Evolutionary conservation across 2,888 invertebrate species (phyloP).

Genomic region (Ormyrus labotus): DNA sequence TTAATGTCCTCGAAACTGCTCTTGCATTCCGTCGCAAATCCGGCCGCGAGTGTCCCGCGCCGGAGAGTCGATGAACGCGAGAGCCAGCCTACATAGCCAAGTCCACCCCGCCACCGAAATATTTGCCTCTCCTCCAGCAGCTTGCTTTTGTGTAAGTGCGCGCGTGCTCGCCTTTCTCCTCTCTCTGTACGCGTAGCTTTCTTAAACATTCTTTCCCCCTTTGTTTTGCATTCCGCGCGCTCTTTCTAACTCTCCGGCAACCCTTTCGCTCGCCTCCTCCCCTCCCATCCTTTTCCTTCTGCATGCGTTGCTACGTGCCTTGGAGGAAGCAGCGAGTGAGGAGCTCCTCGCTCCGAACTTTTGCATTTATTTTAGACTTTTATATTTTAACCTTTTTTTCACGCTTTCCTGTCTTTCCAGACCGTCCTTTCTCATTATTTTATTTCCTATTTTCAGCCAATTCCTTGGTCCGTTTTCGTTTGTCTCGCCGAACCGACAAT

Average conservation of each 20-base stretch:
- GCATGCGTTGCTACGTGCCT: not conserved
- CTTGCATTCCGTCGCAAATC: too few relatives aligned
- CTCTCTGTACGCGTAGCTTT: slow-evolving; percentile 4
- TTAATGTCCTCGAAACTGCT: too few relatives aligned
- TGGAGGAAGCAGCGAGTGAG: not conserved
- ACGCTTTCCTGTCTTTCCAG: slow-evolving; percentile 7
- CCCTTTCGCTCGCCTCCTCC: not conserved
- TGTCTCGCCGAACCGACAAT: too few relatives aligned
- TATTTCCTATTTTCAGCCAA: too few relatives aligned
- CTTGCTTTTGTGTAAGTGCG: slow-evolving; percentile 34
- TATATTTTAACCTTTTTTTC: slow-evolving; percentile 8
- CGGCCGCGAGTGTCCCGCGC: not conserved
- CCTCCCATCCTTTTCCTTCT: not conserved
- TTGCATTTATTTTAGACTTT: slow-evolving; percentile 44
- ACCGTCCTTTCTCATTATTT: too few relatives aligned
- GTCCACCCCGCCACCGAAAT: not conserved
- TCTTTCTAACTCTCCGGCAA: not conserved
- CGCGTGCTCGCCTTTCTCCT: not conserved
- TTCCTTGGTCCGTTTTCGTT: too few relatives aligned
- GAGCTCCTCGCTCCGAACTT: not conserved
- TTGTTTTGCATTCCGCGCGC: slow-evolving; percentile 33
- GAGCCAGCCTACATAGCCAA: not conserved
- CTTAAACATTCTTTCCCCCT: slow-evolving; percentile 44
- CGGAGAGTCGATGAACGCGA: slow-evolving; percentile 18
- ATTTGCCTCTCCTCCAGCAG: not conserved